Conservation (phyloP, 2,113 vertebrate species). For the Oreochromis spilurus region DNA sequence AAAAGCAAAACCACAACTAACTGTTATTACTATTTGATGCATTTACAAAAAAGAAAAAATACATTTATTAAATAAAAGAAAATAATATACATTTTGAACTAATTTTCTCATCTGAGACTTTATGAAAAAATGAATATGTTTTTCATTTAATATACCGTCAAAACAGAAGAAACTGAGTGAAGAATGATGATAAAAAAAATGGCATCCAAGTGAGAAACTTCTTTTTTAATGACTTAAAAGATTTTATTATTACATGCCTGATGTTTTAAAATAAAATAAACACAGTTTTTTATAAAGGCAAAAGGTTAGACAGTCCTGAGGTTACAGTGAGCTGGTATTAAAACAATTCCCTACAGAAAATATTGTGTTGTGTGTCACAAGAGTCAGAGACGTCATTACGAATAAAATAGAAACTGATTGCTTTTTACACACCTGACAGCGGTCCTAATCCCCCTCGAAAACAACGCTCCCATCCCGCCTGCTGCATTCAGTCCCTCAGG, state of each 20-base stretch:
- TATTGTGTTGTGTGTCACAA: not conserved
- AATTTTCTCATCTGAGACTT: not conserved
- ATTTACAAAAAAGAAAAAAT: not conserved
- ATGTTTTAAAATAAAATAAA: not conserved
- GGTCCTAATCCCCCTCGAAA: slow-evolving; percentile 25
- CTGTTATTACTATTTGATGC: not conserved
- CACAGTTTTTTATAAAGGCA: not conserved
- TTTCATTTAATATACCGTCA: not conserved
- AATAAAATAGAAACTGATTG: not conserved
- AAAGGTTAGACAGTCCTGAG: not conserved
- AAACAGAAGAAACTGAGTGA: not conserved
- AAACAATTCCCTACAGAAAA: not conserved
- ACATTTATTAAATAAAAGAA: not conserved
- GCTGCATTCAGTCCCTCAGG: slow-evolving; percentile 7
- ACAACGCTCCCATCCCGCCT: not conserved
- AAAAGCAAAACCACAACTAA: not conserved
- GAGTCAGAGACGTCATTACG: not conserved
- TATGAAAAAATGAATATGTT: fast-evolving
- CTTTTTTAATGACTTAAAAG: not conserved
- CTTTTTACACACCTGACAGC: slow-evolving; percentile 35
- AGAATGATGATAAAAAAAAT: not conserved
- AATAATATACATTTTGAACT: not conserved
- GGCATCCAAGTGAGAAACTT: not conserved
- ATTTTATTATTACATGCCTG: not conserved
- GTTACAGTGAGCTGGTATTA: not conserved